Conservation (phyloP, 2,113 vertebrate genomes). For the Nannobrachium achirus region DNA sequence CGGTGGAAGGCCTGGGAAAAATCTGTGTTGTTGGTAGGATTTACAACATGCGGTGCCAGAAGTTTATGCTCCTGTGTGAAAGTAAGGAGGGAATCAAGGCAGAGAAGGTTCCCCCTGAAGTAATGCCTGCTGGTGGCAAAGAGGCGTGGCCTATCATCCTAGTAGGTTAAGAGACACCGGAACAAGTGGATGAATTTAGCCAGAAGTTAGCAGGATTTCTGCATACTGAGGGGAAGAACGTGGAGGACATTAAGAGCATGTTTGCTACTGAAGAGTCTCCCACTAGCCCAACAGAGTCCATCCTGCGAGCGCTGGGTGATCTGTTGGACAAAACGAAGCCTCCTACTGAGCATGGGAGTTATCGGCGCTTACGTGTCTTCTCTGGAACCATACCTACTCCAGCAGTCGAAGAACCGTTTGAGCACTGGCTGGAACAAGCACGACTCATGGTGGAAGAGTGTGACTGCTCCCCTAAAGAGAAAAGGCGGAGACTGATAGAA, state of each 20-base stretch:
- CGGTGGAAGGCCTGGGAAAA: constrained; percentile 5
- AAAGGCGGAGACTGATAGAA: constrained; percentile 12
- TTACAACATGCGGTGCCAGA: background rate
- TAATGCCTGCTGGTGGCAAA: constrained; percentile 6
- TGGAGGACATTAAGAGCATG: constrained; percentile 19
- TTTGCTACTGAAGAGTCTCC: constrained; percentile 1
- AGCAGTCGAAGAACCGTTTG: constrained; percentile 15
- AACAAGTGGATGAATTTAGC: constrained; percentile 6
- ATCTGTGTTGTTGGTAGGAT: constrained; percentile 12
- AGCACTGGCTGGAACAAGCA: constrained; percentile 35
- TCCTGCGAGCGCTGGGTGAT: constrained; percentile 15
- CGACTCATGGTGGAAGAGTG: constrained; percentile 9
- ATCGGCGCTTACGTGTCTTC: constrained; percentile 9
- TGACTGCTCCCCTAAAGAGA: constrained; percentile 17
- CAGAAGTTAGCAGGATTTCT: constrained; percentile 2
- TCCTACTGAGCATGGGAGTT: background rate
- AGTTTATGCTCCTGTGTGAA: constrained; percentile 14
- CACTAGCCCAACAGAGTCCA: constrained; percentile 15
- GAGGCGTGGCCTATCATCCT: constrained; percentile 15
- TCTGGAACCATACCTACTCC: constrained; percentile 14
- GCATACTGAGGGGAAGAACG: constrained; percentile 17
- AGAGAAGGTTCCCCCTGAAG: constrained; percentile 27
- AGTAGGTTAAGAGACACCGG: constrained; percentile 1
- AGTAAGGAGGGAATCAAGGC: background rate
- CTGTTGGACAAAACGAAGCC: constrained; percentile 10